A percentile compares a stretch with the other conserved stretches of the same genome.
phyloP scores from a whole-genome alignment of 2,888 invertebrate species.

The Urechis unicinctus region DNA sequence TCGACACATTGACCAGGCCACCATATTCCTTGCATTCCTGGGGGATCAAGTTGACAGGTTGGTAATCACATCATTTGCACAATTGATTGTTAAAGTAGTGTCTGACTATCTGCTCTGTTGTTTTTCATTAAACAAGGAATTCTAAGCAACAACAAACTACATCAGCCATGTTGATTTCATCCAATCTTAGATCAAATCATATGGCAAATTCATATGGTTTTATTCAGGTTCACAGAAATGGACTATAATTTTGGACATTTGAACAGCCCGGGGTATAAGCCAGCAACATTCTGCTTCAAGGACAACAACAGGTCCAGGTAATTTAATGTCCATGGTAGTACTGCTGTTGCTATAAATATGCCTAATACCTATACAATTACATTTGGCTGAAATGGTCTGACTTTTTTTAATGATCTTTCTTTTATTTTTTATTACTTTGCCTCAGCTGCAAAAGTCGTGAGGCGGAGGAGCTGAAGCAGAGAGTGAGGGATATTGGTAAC shows the following conservation, averaged over 20 bases:
- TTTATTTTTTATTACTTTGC: too few relatives aligned
- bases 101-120: too few relatives aligned
- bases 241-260: conserved; percentile 38
- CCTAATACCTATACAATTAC: too few relatives aligned
- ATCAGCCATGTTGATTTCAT: too few relatives aligned
- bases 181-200: too few relatives aligned
- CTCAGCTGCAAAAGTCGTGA: conserved; percentile 11
- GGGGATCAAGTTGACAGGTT: conserved; percentile 34
- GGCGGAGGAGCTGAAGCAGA: neutral
- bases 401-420: too few relatives aligned
- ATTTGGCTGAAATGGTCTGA: too few relatives aligned
- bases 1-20: conserved; percentile 31
- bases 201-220: too few relatives aligned
- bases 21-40: conserved; percentile 38
- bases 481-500: conserved; percentile 27
- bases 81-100: neutral
- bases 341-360: too few relatives aligned
- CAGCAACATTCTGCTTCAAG: conserved; percentile 38
- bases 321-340: too few relatives aligned
- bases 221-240: conserved; percentile 29
- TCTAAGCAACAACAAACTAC: too few relatives aligned
- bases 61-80: neutral
- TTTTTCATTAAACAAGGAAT: too few relatives aligned
- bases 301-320: conserved; percentile 18
- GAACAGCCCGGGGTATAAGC: conserved; percentile 33